Evolutionary conservation across 2,888 invertebrate genomes (phyloP).

Genomic region (Eristalis pertinax): DNA sequence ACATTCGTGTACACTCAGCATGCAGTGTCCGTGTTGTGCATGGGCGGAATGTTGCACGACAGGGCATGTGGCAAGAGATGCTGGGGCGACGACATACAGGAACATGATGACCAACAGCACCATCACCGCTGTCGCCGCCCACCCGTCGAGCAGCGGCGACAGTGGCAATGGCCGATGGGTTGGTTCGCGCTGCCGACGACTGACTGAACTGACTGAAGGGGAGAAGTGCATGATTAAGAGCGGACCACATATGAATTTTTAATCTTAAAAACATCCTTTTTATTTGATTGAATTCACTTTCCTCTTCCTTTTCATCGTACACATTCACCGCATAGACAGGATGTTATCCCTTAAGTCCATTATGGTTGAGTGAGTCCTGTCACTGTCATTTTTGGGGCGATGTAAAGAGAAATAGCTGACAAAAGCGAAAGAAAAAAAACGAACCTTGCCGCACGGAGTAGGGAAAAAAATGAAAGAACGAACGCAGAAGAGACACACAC

Average conservation of each 20-base stretch:
- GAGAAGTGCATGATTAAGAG: conserved; percentile 66
- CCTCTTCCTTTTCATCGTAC: conserved; percentile 57
- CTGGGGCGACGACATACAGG: conserved; percentile 13
- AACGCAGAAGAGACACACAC: not conserved
- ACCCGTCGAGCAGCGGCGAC: conserved; percentile 3
- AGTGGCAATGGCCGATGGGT: not conserved
- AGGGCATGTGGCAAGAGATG: conserved; percentile 1
- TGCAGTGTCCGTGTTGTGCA: conserved; percentile 31
- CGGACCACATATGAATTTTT: conserved; percentile 75
- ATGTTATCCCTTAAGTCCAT: conserved; percentile 74
- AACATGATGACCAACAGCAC: conserved; percentile 36
- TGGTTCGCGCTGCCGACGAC: not conserved
- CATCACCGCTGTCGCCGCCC: too few relatives aligned
- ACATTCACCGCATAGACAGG: conserved; percentile 41
- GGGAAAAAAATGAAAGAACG: not conserved
- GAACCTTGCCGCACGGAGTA: not conserved
- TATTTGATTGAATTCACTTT: conserved; percentile 74
- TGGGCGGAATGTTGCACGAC: conserved; percentile 6
- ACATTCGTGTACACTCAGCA: conserved; percentile 54
- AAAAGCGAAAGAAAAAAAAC: conserved; percentile 21
- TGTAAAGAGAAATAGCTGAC: conserved; percentile 64
- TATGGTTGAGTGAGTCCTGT: conserved; percentile 73
- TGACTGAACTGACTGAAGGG: too few relatives aligned
- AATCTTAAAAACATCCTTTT: conserved; percentile 74
- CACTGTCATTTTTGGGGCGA: conserved; percentile 69